Evolutionary conservation across 2,888 invertebrate genomes (phyloP).

Genomic region (Bellardia bayeri): DNA sequence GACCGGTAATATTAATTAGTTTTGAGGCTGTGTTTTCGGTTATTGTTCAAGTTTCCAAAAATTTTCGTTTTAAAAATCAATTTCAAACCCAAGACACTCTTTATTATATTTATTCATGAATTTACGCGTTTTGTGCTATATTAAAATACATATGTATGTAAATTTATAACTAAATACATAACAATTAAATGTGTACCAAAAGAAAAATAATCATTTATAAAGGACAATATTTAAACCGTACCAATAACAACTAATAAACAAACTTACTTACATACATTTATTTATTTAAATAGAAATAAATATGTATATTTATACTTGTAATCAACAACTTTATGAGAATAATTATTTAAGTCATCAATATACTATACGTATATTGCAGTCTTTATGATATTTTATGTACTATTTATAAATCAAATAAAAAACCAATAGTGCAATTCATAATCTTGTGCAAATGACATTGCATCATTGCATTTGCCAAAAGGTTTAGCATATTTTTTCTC

Average conservation of each 20-base stretch:
- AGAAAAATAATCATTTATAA: conserved; percentile 18
- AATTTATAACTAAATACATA: neutral
- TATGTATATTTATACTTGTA: conserved; percentile 2
- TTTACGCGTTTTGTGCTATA: conserved; percentile 26
- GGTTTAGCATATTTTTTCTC: too few species aligned
- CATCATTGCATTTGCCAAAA: too few species aligned
- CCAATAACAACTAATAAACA: conserved; percentile 4
- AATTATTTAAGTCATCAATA: conserved; percentile 5
- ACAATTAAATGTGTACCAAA: neutral
- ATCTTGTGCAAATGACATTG: too few species aligned
- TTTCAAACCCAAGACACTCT: neutral
- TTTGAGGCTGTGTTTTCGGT: too few species aligned
- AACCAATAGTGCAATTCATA: neutral
- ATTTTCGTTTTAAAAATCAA: too few species aligned
- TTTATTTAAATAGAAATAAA: neutral
- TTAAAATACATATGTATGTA: neutral
- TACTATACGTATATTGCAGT: conserved; percentile 1
- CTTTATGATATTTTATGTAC: conserved; percentile 50
- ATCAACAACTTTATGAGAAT: conserved; percentile 1
- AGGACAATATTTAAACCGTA: conserved; percentile 21
- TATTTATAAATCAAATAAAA: conserved; percentile 31
- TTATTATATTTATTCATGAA: neutral
- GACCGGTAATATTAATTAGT: too few species aligned
- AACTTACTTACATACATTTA: neutral
- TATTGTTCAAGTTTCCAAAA: too few species aligned